phyloP scores from a whole-genome alignment of 2,797 vertebrate genomes.

The Xiphophorus birchmanni region DNA sequence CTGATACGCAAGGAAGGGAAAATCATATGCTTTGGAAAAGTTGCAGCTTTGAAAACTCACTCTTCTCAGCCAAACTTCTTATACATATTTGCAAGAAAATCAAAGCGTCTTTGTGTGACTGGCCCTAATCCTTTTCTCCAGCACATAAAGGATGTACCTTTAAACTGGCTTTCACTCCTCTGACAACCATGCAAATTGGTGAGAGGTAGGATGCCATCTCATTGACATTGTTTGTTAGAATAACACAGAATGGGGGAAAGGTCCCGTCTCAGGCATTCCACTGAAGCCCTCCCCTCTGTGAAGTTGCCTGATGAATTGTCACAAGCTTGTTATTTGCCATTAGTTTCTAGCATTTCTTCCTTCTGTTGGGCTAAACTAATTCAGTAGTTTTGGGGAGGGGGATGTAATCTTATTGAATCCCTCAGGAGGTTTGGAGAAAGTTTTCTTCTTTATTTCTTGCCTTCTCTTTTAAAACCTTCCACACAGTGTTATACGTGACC shows the following conservation, averaged over 20 bases:
- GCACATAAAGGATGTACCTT: slow-evolving; percentile 88
- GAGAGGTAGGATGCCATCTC: slow-evolving; percentile 87
- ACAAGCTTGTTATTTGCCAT: slow-evolving; percentile 85
- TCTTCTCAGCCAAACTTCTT: slow-evolving; percentile 81
- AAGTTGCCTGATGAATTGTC: slow-evolving; percentile 82
- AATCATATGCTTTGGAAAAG: slow-evolving; percentile 65
- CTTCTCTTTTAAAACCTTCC: slow-evolving; percentile 20
- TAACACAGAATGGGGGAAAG: slow-evolving; percentile 82
- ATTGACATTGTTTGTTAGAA: slow-evolving; percentile 86
- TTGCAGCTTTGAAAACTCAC: slow-evolving; percentile 82
- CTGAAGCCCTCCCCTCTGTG: slow-evolving; percentile 77
- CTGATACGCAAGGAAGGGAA: slow-evolving; percentile 14
- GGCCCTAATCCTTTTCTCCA: slow-evolving; percentile 84
- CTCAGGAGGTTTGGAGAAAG: slow-evolving; percentile 59
- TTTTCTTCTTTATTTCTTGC: slow-evolving; percentile 41
- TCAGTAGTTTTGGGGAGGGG: slow-evolving; percentile 73
- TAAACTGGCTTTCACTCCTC: slow-evolving; percentile 85
- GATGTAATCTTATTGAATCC: slow-evolving; percentile 76
- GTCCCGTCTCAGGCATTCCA: slow-evolving; percentile 80
- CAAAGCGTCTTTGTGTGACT: slow-evolving; percentile 85
- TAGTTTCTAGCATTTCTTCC: slow-evolving; percentile 80
- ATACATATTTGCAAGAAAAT: slow-evolving; percentile 84
- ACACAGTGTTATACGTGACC: slow-evolving; percentile 62
- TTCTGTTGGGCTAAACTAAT: slow-evolving; percentile 79
- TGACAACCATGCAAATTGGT: slow-evolving; percentile 88